phyloP scores from a whole-genome alignment of 2,113 vertebrate species.

The Sylvicapra grimmia region DNA sequence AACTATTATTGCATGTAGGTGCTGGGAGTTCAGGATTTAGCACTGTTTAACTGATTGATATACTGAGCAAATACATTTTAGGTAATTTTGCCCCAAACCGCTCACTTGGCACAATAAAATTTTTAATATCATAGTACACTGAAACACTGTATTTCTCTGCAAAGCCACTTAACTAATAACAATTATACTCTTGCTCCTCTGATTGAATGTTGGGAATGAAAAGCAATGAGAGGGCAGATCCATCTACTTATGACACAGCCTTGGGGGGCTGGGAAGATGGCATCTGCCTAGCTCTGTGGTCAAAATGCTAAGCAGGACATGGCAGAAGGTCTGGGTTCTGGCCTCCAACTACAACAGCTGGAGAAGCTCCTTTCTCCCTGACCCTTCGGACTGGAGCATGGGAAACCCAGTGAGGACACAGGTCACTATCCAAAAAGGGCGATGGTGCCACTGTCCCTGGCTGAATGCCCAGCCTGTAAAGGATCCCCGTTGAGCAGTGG shows the following conservation, averaged over 20 bases:
- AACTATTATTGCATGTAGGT: neutral
- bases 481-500: neutral
- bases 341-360: neutral
- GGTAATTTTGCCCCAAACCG: neutral
- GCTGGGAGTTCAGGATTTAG: neutral
- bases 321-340: neutral
- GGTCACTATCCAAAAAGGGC: neutral
- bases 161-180: neutral
- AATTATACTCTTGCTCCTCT: neutral
- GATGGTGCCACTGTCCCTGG: neutral
- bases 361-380: neutral
- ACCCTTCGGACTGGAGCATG: neutral
- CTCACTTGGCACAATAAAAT: neutral
- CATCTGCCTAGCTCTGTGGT: neutral
- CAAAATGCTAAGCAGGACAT: neutral
- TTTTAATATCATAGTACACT: neutral
- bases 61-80: neutral
- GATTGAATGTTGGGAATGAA: neutral
- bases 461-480: neutral
- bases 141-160: neutral
- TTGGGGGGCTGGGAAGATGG: neutral
- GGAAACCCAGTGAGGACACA: neutral
- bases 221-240: neutral
- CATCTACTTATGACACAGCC: neutral
- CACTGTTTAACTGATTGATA: neutral